A percentile compares a stretch with the other conserved stretches of the same genome.
Evolutionary conservation across 2,888 invertebrate species (phyloP).

Genomic region (Amblyteles armatorius): DNA sequence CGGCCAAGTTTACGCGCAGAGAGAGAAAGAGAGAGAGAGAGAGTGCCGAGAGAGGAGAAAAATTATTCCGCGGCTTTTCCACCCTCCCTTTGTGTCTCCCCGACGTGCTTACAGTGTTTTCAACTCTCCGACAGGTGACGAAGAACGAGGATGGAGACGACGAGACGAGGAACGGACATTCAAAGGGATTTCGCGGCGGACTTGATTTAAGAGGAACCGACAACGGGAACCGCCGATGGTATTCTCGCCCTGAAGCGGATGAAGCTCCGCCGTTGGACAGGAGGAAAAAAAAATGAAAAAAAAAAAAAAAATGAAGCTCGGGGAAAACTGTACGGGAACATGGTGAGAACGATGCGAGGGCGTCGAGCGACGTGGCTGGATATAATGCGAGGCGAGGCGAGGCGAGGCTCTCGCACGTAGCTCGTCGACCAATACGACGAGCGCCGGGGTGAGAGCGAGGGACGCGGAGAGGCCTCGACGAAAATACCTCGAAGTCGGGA

Average conservation of each 20-base stretch:
- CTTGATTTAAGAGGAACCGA: constrained; percentile 34
- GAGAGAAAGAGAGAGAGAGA: not conserved
- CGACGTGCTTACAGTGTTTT: not conserved
- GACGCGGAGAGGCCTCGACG: constrained; percentile 61
- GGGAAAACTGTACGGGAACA: constrained; percentile 19
- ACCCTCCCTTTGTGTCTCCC: not conserved
- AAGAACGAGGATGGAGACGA: not conserved
- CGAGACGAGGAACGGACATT: constrained; percentile 2
- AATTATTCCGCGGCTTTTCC: not conserved
- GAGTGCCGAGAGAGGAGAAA: not conserved
- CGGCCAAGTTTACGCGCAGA: not conserved
- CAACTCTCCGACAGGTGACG: not conserved
- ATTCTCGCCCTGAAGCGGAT: constrained; percentile 8
- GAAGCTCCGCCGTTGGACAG: not conserved
- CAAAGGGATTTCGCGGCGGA: constrained; percentile 28
- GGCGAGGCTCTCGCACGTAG: not conserved
- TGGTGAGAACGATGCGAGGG: constrained; percentile 14
- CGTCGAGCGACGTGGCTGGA: constrained; percentile 7
- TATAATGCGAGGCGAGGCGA: not conserved
- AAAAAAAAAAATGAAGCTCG: not conserved
- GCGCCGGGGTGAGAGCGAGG: constrained; percentile 16
- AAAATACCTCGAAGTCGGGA: constrained; percentile 74
- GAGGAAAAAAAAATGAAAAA: not conserved
- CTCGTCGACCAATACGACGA: constrained; percentile 22
- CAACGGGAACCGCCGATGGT: not conserved